These are phyloP conservation scores for Sycophila sp. DNA, from an alignment of 1,140 invertebrate species.

Conservation along the genomic window DNA sequence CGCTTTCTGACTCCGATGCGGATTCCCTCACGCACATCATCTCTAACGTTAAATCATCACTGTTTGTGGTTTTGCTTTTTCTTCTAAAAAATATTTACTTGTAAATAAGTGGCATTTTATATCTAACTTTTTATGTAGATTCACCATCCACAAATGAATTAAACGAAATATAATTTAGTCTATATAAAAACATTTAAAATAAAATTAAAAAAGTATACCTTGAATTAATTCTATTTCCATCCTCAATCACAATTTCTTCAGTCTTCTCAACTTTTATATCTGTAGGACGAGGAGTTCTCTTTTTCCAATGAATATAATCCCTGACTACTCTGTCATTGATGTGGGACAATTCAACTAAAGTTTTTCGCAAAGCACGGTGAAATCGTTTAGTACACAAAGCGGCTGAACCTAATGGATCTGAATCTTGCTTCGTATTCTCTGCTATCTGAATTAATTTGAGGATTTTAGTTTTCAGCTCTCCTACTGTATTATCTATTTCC, in stretches of 20 bases:
- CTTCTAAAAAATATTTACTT: not conserved
- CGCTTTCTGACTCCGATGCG: conserved; percentile 46
- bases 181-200: not conserved
- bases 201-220: not conserved
- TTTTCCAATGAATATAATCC: conserved; percentile 46
- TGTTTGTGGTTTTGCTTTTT: not conserved
- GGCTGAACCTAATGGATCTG: conserved; percentile 9
- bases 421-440: not conserved
- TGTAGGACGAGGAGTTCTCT: no score
- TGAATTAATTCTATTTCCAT: no score
- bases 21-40: conserved; percentile 59
- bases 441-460: conserved; percentile 21
- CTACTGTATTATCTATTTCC: conserved; percentile 28
- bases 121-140: no score
- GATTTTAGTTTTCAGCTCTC: conserved; percentile 20
- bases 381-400: conserved; percentile 36
- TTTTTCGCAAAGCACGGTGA: conserved; percentile 44
- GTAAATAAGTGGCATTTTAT: no score
- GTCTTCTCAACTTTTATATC: no score
- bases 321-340: conserved; percentile 52
- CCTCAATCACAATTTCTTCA: no score
- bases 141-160: no score
- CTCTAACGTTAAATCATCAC: conserved; percentile 48
- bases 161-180: not conserved
- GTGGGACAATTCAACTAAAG: conserved; percentile 45